Evolutionary conservation across 2,797 vertebrate genomes (phyloP), one percentile per base, ranked within the genome.

Genomic region (Notolepis coatsorum): DNA sequence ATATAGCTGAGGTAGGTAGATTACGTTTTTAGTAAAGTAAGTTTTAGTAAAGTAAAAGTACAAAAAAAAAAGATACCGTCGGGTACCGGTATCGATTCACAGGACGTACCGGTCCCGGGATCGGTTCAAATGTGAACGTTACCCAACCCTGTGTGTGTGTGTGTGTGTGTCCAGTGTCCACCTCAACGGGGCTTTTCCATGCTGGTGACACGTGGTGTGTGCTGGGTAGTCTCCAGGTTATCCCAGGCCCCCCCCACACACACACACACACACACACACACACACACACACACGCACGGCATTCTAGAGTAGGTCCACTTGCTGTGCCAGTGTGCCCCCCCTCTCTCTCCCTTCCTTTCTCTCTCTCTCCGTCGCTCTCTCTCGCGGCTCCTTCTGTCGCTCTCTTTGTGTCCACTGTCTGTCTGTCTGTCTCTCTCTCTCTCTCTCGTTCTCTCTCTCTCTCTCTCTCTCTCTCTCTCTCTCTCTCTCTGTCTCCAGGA

Each of bases 211-310:
- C n/a, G n/a, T n/a, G n/a, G n/a, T 51, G 39, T 61, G 8, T 56
- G 28, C 61, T 30, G 35, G 4, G 12, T 54, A 50, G 52, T 54
- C 57, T 65, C 39, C 64, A 69, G 54, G 70, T 71, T 65, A 61
- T 73, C 61, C 63, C 57, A 15, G 63, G 24, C 33, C 27, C 3
- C 25, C 15, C 21, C 47, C 8, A 9, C 20, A 47, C 52, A 20
- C 63, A 17, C 35, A 49, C 20, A 39, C 31, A 35, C 20, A 25
- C 24, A 50, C 49, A 70, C 35, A 13, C 50, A 69, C 51, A 67
- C 41, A 39, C 18, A 23, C 7, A 42, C n/a, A n/a, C n/a, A n/a
- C n/a, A n/a, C n/a, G n/a, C n/a, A n/a, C n/a, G n/a, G n/a, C n/a
- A n/a, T n/a, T n/a, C n/a, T n/a, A n/a, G n/a, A n/a, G n/a, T n/a